Conservation (phyloP, 1,140 invertebrate genomes). For the Drosophila neocordata region DNA sequence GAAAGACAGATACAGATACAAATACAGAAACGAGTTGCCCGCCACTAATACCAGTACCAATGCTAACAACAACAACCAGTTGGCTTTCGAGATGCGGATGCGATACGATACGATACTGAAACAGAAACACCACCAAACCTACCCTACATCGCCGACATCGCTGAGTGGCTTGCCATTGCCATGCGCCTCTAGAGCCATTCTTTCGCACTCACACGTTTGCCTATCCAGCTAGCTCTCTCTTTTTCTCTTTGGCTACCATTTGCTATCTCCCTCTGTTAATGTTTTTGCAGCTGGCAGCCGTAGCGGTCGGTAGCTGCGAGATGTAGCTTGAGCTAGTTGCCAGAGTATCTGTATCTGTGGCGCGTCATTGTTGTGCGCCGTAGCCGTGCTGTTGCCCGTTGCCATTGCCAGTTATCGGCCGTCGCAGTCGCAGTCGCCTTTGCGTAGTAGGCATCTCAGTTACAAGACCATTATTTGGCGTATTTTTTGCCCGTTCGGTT, state of each 20-base stretch:
- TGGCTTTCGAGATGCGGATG: constrained; percentile 33
- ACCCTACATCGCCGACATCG: constrained; percentile 7
- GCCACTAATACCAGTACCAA: constrained; percentile 30
- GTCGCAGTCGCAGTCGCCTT: constrained; percentile 38
- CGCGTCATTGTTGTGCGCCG: constrained; percentile 75
- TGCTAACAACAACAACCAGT: constrained; percentile 13
- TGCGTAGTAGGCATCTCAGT: constrained; percentile 78
- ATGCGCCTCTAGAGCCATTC: not conserved
- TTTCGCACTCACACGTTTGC: not conserved
- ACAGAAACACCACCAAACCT: constrained; percentile 65
- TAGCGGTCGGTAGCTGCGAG: constrained; percentile 40
- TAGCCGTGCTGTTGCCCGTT: constrained; percentile 18
- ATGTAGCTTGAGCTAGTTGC: constrained; percentile 46
- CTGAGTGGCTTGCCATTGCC: constrained; percentile 48
- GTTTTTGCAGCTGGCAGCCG: constrained; percentile 48
- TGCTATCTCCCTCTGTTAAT: constrained; percentile 27
- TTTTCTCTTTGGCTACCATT: too few species aligned
- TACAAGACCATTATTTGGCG: constrained; percentile 80
- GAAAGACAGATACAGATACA: not conserved
- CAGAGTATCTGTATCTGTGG: constrained; percentile 80
- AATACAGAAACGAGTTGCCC: constrained; percentile 33
- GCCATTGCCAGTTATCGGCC: constrained; percentile 42
- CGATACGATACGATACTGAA: constrained; percentile 36
- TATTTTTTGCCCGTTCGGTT: constrained; percentile 76
- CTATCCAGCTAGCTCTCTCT: not conserved